These are phyloP conservation scores for Bovichtus diacanthus DNA, from an alignment of 2,797 vertebrate species.

Conservation along the genomic window DNA sequence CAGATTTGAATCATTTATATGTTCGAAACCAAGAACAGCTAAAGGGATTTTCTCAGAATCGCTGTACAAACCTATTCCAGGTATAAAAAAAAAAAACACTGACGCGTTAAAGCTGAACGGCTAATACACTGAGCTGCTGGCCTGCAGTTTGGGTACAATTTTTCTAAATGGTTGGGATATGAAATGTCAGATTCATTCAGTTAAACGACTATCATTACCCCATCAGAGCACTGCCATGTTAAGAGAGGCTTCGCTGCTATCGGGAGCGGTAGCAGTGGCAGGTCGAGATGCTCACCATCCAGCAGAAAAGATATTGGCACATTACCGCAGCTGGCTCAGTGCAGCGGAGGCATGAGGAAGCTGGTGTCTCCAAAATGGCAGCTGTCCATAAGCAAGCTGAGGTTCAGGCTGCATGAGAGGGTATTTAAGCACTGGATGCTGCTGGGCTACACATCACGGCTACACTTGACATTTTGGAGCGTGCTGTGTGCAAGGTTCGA, in stretches of 20 bases:
- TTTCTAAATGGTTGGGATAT: not conserved
- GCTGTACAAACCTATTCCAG: not conserved
- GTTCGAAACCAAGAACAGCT: not conserved
- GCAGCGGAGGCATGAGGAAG: slow-evolving; percentile 14
- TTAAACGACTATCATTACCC: not conserved
- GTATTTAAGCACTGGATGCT: not conserved
- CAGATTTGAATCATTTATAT: slow-evolving; percentile 6
- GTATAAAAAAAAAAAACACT: slow-evolving; percentile 24
- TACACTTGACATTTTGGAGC: not conserved
- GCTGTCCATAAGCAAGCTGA: slow-evolving; percentile 25
- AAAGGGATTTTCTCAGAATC: slow-evolving; percentile 19
- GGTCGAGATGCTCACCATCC: slow-evolving; percentile 17
- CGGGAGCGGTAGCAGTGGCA: slow-evolving; percentile 23
- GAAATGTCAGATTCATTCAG: not conserved
- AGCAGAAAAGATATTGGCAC: slow-evolving; percentile 51
- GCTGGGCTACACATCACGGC: not conserved
- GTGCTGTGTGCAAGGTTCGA: not conserved
- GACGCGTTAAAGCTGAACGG: slow-evolving; percentile 3
- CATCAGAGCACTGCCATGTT: not conserved
- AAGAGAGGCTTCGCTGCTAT: slow-evolving; percentile 39
- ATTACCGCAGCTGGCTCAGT: slow-evolving; percentile 14
- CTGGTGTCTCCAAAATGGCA: slow-evolving; percentile 47
- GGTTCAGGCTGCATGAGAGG: slow-evolving; percentile 10
- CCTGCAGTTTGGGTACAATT: not conserved
- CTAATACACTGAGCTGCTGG: not conserved